These are phyloP conservation scores for Trichonephila inaurata DNA, from an alignment of 1,140 invertebrate species.

Conservation along the genomic window DNA sequence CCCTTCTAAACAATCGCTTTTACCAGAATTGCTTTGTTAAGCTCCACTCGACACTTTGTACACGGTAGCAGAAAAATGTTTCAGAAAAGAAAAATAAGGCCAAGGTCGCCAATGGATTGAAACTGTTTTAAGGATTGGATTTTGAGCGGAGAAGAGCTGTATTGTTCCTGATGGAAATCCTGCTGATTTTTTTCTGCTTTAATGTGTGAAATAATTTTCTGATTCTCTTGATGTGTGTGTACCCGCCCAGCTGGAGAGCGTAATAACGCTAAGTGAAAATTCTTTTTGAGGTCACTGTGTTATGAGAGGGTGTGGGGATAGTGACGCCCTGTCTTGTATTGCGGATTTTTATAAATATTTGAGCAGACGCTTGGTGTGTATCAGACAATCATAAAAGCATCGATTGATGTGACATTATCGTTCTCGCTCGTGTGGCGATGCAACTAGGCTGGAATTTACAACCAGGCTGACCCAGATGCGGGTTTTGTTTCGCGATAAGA, in stretches of 20 bases:
- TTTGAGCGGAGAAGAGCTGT: constrained; percentile 1
- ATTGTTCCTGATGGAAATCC: constrained; percentile 24
- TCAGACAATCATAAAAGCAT: neutral
- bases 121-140: neutral
- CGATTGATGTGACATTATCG: constrained; percentile 1
- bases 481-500: neutral
- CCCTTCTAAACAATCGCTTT: neutral
- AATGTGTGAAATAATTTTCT: neutral
- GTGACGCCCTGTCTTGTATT: neutral
- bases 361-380: neutral
- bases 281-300: constrained; percentile 23
- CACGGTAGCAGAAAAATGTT: constrained; percentile 8
- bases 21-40: neutral
- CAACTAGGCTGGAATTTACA: neutral
- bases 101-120: neutral
- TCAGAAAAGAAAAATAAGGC: neutral
- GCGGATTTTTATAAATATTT: constrained; percentile 30
- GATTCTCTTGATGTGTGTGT: neutral
- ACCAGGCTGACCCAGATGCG: neutral
- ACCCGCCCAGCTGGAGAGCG: neutral
- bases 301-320: neutral
- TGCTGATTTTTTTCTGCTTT: neutral
- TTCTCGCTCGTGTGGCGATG: neutral
- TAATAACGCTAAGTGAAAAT: constrained; percentile 11
- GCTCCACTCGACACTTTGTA: neutral